phyloP scores from a whole-genome alignment of 1,140 invertebrate species.

The Grapholita molesta region DNA sequence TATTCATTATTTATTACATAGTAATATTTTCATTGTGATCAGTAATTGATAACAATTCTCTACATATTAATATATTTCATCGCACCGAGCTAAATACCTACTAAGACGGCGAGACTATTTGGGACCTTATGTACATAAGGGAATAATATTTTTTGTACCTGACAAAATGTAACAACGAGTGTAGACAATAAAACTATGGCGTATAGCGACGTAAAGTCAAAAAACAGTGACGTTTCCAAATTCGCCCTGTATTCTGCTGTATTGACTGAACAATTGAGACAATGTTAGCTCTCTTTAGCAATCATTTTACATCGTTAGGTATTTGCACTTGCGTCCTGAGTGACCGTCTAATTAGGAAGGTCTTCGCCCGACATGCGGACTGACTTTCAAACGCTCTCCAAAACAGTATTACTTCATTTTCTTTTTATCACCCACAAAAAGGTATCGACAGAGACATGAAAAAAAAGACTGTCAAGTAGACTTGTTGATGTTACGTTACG shows the following conservation, averaged over 20 bases:
- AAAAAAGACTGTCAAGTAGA: neutral
- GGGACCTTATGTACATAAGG: too few relatives aligned
- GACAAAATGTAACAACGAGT: too few relatives aligned
- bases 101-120: too few relatives aligned
- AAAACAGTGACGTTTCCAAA: neutral
- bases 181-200: too few relatives aligned
- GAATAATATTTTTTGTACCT: too few relatives aligned
- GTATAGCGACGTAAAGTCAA: too few relatives aligned
- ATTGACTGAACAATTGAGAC: neutral
- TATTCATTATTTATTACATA: too few relatives aligned
- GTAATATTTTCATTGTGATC: too few relatives aligned
- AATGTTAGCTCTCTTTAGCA: neutral
- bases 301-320: neutral
- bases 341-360: neutral
- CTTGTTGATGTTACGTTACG: too few relatives aligned
- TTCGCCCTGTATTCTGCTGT: neutral
- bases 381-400: neutral
- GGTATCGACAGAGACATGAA: neutral
- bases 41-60: too few relatives aligned
- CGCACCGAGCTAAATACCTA: too few relatives aligned
- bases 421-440: neutral
- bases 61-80: too few relatives aligned
- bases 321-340: neutral
- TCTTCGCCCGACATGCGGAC: neutral
- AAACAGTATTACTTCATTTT: neutral